Evolutionary conservation across 1,140 invertebrate genomes (phyloP), one percentile per base, ranked within the genome.

Genomic region (Lysiphlebus fabarum): DNA sequence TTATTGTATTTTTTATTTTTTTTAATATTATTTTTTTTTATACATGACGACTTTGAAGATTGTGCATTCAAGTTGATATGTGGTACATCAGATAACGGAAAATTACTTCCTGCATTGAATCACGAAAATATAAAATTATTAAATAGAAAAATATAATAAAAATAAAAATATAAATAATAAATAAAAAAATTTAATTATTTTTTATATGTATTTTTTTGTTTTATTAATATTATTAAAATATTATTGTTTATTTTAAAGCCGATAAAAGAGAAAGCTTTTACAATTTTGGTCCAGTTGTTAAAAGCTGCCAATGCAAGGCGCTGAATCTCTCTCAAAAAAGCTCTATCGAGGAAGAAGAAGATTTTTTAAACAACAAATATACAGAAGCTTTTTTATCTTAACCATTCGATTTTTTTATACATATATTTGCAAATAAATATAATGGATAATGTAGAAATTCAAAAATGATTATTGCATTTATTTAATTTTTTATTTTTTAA

Each of bases 241-340:
- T 45, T 44, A 36, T 37, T 53, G 1, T 26, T 26, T 2, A 53
- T 34, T 44, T 56, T 49, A 63, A 59, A 53, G 74, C 72, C 75
- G 77, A 73, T 79, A 79, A 79, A 57, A 72, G 67, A 76, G 77
- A 67, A 47, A 67, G 65, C 68, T n/a, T 54, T 48, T 42, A 45
- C 4, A 26, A 26, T 2, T 26, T 26, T 63, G 62, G 57, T 68
- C 70, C 69, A 70, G 63, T 67, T 71, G 67, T 67, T 70, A 70
- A 68, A 72, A 70, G 67, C 71, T 41, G 65, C 68, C 68, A 57
- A 62, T 63, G 62, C 59, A 65, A 68, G 67, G 69, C 68, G 67
- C 66, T 65, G 33, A 3, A 63, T 61, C 59, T 51, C 51, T 45
- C 8, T 59, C 61, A 44, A 65, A 63, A 68, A 66, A 61, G 58